Base-by-base conservation (phyloP, 2,888 invertebrate species). In the Marronus borbonicus region DNA sequence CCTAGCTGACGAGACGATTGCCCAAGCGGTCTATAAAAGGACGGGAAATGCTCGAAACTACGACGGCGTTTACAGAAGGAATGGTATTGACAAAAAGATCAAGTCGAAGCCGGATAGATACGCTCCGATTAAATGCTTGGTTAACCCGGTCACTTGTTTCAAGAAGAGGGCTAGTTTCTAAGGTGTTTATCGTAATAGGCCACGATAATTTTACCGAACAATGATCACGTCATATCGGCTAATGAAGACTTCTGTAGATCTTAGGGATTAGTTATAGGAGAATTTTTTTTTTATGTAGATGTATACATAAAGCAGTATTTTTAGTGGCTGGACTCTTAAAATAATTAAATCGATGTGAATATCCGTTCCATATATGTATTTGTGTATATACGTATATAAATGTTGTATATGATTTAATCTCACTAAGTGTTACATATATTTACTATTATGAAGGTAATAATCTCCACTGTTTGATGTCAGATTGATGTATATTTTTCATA, bases 141-240 rank as follows among this genome's bases (percentile, higher is more conserved):
- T 83, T 78, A 82, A 83, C 74, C 81, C 83, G 2, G 81, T 83
- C 50, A 81, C 81, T 8, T 83, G 83, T 76, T 83, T 82, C 68
- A 74, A 74, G 24, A 44, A 44, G 12, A 44, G 44, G 44, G 44
- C 44, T 8, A 44, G 44, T 2, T 44, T 44, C 12, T 44, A 8
- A 44, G 8, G 44, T 44, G 44, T 12, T 44, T 44, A 8, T 8
- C 8, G 44, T 12, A 12, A 12, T 17, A 55, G 3, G n/a, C 55
- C 4, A 58, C 55, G 55, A 58, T 58, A 20, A 58, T 20, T 20
- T 20, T 2, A 20, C 2, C 20, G 17, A 58, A 58, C 20, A 17
- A 58, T 20, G 44, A 8, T 44, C 44, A 44, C 44, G 55, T 52
- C 55, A 58, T 58, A 58, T 58, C 55, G 55, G 20, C 20, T 20